phyloP scores from a whole-genome alignment of 35 echinoderm and acorn worm genomes.

The Apostichopus japonicus region DNA sequence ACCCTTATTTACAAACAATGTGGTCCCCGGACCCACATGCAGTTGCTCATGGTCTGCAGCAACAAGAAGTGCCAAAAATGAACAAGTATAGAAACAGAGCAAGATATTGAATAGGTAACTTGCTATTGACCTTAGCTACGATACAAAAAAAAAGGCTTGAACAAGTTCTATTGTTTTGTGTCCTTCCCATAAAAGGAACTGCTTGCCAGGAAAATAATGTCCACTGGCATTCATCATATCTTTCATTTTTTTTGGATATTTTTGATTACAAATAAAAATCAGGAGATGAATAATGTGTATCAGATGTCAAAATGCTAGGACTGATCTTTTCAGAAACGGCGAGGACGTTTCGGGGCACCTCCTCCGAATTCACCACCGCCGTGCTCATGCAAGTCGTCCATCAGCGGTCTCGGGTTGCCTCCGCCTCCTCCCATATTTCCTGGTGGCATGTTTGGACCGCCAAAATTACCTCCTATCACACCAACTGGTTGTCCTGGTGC shows the following conservation, averaged over 20 bases:
- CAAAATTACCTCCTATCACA: conserved; percentile 34
- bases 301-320: not conserved
- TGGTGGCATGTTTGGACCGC: conserved; percentile 19
- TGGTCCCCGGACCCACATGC: too few species aligned
- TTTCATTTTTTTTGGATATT: not conserved
- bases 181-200: not conserved
- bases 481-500: conserved; percentile 35
- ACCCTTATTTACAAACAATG: too few species aligned
- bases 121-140: too few species aligned
- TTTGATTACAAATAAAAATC: not conserved
- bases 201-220: not conserved
- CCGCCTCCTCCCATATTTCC: conserved; percentile 28
- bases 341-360: not conserved
- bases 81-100: too few species aligned
- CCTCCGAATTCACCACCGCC: not conserved
- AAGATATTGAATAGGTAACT: too few species aligned
- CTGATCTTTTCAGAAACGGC: not conserved
- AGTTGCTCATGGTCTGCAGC: too few species aligned
- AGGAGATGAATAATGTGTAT: not conserved
- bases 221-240: not conserved
- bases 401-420: conserved; percentile 28
- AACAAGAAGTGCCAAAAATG: too few species aligned
- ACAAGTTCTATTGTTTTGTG: not conserved
- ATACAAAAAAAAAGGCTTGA: too few species aligned
- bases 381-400: conserved; percentile 17